phyloP scores from a whole-genome alignment of 2,797 vertebrate genomes.

The Cynodonichthys magdalenae region DNA sequence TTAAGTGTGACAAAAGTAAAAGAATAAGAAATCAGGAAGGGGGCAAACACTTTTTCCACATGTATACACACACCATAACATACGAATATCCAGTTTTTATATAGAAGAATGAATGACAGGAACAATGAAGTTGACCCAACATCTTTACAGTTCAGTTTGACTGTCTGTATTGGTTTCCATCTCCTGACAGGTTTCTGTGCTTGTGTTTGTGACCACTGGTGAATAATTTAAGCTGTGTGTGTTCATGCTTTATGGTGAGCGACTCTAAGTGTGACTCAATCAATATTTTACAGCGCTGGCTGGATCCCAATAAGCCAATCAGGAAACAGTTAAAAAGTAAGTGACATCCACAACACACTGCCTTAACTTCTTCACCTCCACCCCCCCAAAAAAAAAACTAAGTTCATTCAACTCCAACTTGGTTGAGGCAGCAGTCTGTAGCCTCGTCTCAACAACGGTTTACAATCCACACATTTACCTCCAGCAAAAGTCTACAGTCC shows the following conservation, averaged over 20 bases:
- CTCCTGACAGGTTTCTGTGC: conserved; percentile 25
- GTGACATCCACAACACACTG: conserved; percentile 71
- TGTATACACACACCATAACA: no score
- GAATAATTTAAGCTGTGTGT: conserved; percentile 72
- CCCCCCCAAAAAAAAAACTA: not conserved
- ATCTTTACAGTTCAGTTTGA: not conserved
- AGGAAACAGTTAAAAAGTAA: conserved; percentile 99
- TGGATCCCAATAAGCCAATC: conserved; percentile 97
- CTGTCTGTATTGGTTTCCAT: not conserved
- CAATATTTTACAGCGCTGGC: conserved; percentile 91
- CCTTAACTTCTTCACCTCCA: not conserved
- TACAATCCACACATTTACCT: conserved; percentile 31
- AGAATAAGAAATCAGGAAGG: no score
- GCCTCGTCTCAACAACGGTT: conserved; percentile 11
- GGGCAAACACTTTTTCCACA: no score
- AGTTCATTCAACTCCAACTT: conserved; percentile 2
- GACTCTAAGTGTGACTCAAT: conserved; percentile 72
- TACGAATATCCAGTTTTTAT: no score
- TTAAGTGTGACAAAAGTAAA: no score
- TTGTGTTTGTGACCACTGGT: conserved; percentile 30
- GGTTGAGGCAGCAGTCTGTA: conserved; percentile 6
- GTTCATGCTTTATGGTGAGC: conserved; percentile 58
- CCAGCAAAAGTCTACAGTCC: conserved; percentile 31
- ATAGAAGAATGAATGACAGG: no score
- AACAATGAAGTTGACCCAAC: not conserved